A percentile compares a stretch with the other conserved stretches of the same genome.
Evolutionary conservation across 1,140 invertebrate species (phyloP).

Genomic region (Eubasilissa regina): DNA sequence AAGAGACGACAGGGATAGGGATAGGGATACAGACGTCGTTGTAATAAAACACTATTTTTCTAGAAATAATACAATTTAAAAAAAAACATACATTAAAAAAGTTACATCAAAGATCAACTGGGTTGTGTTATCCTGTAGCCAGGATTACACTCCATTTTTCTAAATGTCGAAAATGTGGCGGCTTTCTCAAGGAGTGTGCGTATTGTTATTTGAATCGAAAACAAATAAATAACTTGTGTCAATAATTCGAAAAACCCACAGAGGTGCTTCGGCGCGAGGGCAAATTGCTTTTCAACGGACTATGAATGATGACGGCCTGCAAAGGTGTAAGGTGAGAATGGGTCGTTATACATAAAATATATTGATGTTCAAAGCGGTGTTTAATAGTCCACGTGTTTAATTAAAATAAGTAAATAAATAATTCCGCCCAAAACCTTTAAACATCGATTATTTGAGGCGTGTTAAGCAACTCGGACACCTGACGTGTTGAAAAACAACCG

Average conservation of each 20-base stretch:
- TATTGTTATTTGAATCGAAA: slow-evolving; percentile 57
- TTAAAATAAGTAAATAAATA: slow-evolving; percentile 4
- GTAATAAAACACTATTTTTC: too few species aligned
- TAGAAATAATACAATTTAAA: too few species aligned
- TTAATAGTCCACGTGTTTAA: too few species aligned
- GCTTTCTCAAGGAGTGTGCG: not conserved
- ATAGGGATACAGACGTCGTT: too few species aligned
- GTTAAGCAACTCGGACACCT: not conserved
- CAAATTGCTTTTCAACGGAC: slow-evolving; percentile 59
- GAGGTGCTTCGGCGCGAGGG: slow-evolving; percentile 50
- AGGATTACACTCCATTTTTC: too few species aligned
- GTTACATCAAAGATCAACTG: too few species aligned
- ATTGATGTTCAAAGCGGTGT: not conserved
- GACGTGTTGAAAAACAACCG: too few species aligned
- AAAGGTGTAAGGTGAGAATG: slow-evolving; percentile 44
- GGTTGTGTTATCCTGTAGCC: too few species aligned
- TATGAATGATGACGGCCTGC: slow-evolving; percentile 54
- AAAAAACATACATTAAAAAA: too few species aligned
- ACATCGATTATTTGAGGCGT: too few species aligned
- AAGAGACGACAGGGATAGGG: too few species aligned
- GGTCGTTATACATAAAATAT: not conserved
- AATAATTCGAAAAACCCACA: slow-evolving; percentile 61
- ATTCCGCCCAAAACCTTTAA: not conserved
- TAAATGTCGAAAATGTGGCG: not conserved
- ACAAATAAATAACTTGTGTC: slow-evolving; percentile 60